Conservation (phyloP, 2,797 vertebrate genomes). For the Toxotes lorentzi region DNA sequence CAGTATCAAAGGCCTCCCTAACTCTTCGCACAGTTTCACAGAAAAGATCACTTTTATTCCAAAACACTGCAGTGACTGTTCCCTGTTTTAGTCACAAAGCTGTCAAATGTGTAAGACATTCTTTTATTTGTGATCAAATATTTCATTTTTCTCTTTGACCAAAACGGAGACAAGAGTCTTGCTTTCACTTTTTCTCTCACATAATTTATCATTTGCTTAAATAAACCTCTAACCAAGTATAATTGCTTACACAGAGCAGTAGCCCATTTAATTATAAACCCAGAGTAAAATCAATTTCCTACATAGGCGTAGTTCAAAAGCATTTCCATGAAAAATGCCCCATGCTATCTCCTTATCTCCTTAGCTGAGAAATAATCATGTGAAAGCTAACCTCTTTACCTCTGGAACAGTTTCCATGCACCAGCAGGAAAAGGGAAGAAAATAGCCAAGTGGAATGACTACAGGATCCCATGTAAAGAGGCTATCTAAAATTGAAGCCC, state of each 20-base stretch:
- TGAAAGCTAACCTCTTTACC: constrained; percentile 39
- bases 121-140: constrained; percentile 16
- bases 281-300: constrained; percentile 37
- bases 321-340: constrained; percentile 50
- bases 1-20: constrained; percentile 40
- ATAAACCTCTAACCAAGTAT: background rate
- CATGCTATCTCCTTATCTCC: constrained; percentile 28
- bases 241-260: background rate
- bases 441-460: constrained; percentile 31
- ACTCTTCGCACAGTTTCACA: constrained; percentile 20
- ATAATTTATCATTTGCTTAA: constrained; percentile 15
- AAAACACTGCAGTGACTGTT: background rate
- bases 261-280: constrained; percentile 26
- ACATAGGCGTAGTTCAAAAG: constrained; percentile 5
- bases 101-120: background rate
- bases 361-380: constrained; percentile 40
- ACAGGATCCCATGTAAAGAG: constrained; percentile 31
- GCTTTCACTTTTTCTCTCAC: background rate
- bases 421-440: constrained; percentile 9
- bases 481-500: constrained; percentile 57
- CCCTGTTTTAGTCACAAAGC: constrained; percentile 22
- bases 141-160: background rate
- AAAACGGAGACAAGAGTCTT: constrained; percentile 2
- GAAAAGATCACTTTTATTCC: constrained; percentile 30
- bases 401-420: constrained; percentile 30